phyloP scores from a whole-genome alignment of 2,797 vertebrate species.

The Mustela erminea region DNA sequence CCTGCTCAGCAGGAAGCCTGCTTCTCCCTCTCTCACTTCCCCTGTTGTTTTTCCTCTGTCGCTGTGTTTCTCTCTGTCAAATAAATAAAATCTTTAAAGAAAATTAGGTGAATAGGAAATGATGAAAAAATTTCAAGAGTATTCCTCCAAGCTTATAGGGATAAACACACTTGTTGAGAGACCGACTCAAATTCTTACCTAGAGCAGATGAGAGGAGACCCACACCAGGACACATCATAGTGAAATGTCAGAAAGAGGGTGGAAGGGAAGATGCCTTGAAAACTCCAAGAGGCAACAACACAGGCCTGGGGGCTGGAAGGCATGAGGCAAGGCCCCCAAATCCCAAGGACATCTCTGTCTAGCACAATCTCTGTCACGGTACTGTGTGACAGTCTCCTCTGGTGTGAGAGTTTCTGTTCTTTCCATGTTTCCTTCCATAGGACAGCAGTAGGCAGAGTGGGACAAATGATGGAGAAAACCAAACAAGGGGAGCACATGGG shows the following conservation, averaged over 20 bases:
- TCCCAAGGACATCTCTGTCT: background rate
- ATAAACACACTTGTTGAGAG: background rate
- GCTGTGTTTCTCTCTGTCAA: no score
- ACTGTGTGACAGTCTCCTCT: no score
- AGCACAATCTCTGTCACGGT: no score
- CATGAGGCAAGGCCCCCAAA: background rate
- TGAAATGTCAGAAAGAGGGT: background rate
- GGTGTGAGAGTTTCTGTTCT: no score
- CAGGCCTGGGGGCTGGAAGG: background rate
- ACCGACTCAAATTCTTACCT: no score
- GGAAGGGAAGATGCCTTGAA: background rate
- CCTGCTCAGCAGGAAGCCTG: no score
- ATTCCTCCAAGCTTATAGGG: background rate
- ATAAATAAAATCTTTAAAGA: no score
- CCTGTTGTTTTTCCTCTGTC: no score
- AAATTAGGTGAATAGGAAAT: no score
- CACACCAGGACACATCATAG: background rate
- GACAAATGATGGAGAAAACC: background rate
- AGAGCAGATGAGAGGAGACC: background rate
- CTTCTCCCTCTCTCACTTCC: no score
- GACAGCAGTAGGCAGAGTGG: background rate
- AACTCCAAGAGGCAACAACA: background rate
- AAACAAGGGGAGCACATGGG: background rate
- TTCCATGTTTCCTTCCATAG: background rate
- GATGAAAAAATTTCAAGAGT: background rate